Evolutionary conservation across 1,140 invertebrate genomes (phyloP), one percentile per base, ranked within the genome.

Genomic region (Latrodectus geometricus): DNA sequence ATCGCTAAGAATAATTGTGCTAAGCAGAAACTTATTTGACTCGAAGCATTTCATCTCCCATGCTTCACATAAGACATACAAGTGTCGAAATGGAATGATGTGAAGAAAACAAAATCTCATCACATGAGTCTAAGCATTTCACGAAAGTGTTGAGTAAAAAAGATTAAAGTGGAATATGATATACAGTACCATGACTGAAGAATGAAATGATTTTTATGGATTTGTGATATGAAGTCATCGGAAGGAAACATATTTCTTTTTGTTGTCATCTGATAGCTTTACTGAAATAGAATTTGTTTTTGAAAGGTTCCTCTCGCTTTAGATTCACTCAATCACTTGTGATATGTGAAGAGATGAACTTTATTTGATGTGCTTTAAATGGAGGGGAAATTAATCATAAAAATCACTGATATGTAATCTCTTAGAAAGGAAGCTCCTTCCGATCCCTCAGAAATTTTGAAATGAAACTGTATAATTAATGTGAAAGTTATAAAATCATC

Each of bases 1-100:
- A 78, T 78, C 84, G 84, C 76, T 56, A 79, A 86, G 66, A 86
- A 74, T 86, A 86, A 86, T 85, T 85, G 84, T 86, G 84, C 84
- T 80, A 86, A 86, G 69, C 84, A 86, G 75, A 86, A 80, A 80
- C 70, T n/a, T 74, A 86, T 86, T 78, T 79, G 77, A 78, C 77
- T 86, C 52, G 75, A 78, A 86, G 83, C 75, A 72, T 78, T 11
- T 85, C 66, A 86, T 86, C 35, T 77, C 65, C 68, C 73, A 69
- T 50, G 84, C 75, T 86, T 80, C 77, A 79, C 77, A 79, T 76
- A 80, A 86, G 75, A 86, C 84, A 86, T 72, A 86, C 66, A 86
- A 79, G 76, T 79, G 75, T 74, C 77, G 76, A 86, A 79, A 80
- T 86, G 77, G 66, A 86, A 86, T 76, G 75, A 23, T 84, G 73